phyloP scores from a whole-genome alignment of 1,140 invertebrate genomes.

The Drosophila lowei region DNA sequence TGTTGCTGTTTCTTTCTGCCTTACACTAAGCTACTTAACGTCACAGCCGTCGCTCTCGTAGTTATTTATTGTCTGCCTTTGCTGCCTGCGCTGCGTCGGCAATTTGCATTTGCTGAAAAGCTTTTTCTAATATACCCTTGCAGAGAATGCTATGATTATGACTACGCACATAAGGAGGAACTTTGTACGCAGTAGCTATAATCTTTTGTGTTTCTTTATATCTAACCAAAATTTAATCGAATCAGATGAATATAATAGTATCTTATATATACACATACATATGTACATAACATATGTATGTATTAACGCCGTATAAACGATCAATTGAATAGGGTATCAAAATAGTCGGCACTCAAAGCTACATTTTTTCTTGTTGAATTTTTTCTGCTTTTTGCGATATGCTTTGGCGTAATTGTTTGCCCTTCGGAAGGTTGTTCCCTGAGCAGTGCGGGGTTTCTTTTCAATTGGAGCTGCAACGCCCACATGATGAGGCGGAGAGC shows the following conservation, averaged over 20 bases:
- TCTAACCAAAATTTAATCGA: too few species aligned
- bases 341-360: too few species aligned
- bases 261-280: too few species aligned
- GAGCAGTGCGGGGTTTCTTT: constrained; percentile 19
- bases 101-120: constrained; percentile 13
- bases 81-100: constrained; percentile 14
- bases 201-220: too few species aligned
- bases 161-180: too few species aligned
- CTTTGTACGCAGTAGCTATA: too few species aligned
- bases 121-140: constrained; percentile 2
- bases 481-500: not conserved
- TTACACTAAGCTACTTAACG: constrained; percentile 57
- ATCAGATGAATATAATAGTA: too few species aligned
- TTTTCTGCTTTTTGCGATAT: constrained; percentile 20
- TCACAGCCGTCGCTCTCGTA: constrained; percentile 26
- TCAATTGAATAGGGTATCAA: too few species aligned
- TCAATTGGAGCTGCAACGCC: not conserved
- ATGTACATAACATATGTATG: too few species aligned
- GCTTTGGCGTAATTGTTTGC: constrained; percentile 46
- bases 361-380: not conserved
- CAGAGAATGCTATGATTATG: not conserved
- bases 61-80: constrained; percentile 50
- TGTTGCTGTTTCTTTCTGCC: constrained; percentile 17
- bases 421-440: constrained; percentile 62
- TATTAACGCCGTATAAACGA: too few species aligned